Conservation (phyloP, 2,797 vertebrate species). For the Coendou prehensilis region DNA sequence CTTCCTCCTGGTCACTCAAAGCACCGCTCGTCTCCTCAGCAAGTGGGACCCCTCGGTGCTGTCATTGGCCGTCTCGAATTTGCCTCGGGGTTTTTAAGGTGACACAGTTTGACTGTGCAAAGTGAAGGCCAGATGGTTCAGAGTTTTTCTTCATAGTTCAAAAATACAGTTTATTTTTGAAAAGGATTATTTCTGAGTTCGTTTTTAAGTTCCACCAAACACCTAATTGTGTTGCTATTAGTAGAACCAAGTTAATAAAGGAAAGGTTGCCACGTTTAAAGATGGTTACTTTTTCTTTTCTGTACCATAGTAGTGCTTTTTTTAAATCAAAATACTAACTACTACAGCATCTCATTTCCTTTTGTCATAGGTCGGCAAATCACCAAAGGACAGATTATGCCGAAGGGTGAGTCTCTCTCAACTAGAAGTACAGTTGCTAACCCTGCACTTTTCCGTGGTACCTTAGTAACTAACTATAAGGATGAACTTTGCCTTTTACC, state of each 20-base stretch:
- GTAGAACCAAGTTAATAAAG: neutral
- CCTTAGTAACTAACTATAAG: neutral
- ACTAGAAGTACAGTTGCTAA: neutral
- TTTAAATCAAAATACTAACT: slow-evolving; percentile 2
- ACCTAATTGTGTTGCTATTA: neutral
- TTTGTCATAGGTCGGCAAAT: slow-evolving; percentile 95
- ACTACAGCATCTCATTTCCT: slow-evolving; percentile 2
- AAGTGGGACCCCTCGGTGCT: neutral
- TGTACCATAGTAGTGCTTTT: neutral
- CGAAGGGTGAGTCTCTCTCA: slow-evolving; percentile 90
- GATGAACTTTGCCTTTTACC: neutral
- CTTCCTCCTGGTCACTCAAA: neutral
- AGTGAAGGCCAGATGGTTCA: neutral
- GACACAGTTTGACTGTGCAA: neutral
- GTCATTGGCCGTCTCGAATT: neutral
- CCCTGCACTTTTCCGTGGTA: neutral
- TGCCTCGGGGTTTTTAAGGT: neutral
- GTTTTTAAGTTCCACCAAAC: neutral
- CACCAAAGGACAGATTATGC: slow-evolving; percentile 97
- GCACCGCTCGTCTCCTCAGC: neutral
- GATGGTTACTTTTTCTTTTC: slow-evolving; percentile 23
- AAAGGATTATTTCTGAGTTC: neutral
- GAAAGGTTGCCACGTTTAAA: neutral
- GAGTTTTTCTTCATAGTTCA: neutral
- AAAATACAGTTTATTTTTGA: neutral